These are phyloP conservation scores for Laupala kohalensis DNA, from an alignment of 1,140 invertebrate genomes.

Conservation along the genomic window DNA sequence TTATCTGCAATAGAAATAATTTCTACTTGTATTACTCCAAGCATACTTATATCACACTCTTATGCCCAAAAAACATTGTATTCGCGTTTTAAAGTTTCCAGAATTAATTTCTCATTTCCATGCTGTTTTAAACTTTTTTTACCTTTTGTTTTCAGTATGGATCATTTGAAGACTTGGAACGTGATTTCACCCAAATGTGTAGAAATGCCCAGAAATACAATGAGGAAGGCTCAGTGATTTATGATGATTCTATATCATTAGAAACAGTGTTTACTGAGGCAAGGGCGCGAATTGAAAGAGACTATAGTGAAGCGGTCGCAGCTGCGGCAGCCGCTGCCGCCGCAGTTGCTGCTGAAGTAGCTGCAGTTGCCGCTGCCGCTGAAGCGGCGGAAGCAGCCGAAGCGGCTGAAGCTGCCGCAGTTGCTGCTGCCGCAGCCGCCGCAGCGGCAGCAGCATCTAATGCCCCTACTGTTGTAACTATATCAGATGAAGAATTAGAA, in stretches of 20 bases:
- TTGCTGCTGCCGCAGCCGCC: conserved; percentile 14
- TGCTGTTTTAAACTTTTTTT: background rate
- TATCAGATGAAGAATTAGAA: background rate
- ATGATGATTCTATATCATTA: conserved; percentile 47
- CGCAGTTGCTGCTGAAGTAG: background rate
- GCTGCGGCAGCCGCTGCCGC: conserved; percentile 20
- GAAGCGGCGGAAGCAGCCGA: background rate
- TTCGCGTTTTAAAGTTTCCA: no score
- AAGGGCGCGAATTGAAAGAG: conserved; percentile 14
- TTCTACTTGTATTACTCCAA: no score
- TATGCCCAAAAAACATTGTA: no score
- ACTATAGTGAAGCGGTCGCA: conserved; percentile 19
- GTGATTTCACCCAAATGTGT: conserved; percentile 45
- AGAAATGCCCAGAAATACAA: conserved; percentile 53
- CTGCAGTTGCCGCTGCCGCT: background rate
- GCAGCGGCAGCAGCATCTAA: background rate
- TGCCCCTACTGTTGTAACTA: no score
- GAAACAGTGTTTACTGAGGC: conserved; percentile 37
- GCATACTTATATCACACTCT: no score
- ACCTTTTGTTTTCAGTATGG: conserved; percentile 30
- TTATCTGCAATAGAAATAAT: no score
- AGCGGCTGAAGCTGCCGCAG: conserved; percentile 19
- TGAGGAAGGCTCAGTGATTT: conserved; percentile 46
- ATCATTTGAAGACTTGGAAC: conserved; percentile 40
- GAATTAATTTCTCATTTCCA: no score